Conservation (phyloP, 2,888 invertebrate genomes). For the Zonitis immaculata region DNA sequence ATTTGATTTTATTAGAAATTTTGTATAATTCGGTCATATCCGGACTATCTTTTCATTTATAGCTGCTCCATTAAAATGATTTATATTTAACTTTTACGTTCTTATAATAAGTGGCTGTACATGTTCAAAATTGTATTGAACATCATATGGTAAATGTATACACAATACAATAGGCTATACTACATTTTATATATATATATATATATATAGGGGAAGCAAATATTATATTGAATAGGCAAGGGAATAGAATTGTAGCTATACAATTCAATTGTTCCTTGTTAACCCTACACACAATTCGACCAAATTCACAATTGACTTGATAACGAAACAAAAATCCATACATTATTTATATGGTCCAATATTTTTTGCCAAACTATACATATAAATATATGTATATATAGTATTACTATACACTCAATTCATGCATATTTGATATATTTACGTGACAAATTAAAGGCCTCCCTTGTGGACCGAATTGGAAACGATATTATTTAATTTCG, state of each 20-base stretch:
- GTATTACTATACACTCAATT: conserved; percentile 45
- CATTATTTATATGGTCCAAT: conserved; percentile 29
- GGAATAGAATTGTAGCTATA: conserved; percentile 43
- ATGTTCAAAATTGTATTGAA: conserved; percentile 28
- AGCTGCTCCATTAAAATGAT: conserved; percentile 17
- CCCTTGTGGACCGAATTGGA: conserved; percentile 37
- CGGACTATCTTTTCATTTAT: conserved; percentile 2
- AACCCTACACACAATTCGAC: conserved; percentile 46
- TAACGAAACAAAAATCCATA: conserved; percentile 4
- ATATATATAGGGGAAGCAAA: conserved; percentile 40
- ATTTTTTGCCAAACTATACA: conserved; percentile 31
- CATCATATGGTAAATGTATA: conserved; percentile 47
- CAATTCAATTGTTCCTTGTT: conserved; percentile 50
- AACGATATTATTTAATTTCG: conserved; percentile 43
- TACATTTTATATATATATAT: too few species aligned
- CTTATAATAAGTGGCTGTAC: conserved; percentile 14
- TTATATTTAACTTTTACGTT: conserved; percentile 14
- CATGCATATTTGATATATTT: conserved; percentile 50
- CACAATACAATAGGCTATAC: conserved; percentile 32
- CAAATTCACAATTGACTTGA: conserved; percentile 24
- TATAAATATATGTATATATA: too few species aligned
- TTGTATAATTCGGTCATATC: conserved; percentile 2
- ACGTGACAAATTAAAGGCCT: conserved; percentile 47
- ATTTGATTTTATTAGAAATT: not conserved
- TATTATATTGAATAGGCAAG: conserved; percentile 45